Base-by-base conservation (phyloP, 2,888 invertebrate genomes). In the Tachina lurida region DNA sequence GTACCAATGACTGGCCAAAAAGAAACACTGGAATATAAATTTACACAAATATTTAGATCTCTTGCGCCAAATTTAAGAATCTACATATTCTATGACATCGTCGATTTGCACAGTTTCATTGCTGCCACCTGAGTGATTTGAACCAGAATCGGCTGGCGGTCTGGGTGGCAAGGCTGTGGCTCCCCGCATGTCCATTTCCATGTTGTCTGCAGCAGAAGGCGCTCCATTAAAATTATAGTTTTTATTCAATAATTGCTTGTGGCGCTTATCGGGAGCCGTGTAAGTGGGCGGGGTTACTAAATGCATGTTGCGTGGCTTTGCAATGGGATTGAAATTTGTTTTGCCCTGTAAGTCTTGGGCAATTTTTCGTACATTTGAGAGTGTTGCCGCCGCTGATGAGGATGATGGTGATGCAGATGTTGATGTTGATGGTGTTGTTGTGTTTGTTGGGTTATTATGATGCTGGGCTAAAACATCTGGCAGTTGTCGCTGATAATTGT, bases 111-210 rank as follows among this genome's bases (percentile, higher is more conserved):
- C 91, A 70, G 93, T 93, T 87, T 91, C 91, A 89, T 92, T 89
- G 87, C 93, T 93, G 83, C 93, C 93, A 62, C 93, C 93, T 19
- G 93, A 93, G 89, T 93, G 93, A 90, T 93, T 89, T 13, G 93
- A 93, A n/a, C 90, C 89, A 2, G 90, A 89, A 87, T 92, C 91
- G 56, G 87, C 70, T 67, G 89, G 87, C 22, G 79, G n/a, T 19
- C 56, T 49, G 17, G 56, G 54, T 70, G 88, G 87, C 73, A 89
- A 85, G 47, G 89, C 87, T 78, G 88, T 83, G 54, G 88, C 89
- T 41, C 89, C 88, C 22, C 89, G 87, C 89, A 89, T 88, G 84
- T 90, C 90, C 89, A 90, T 84, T 67, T 88, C 88, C 5, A 88
- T 87, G 31, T 79, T 80, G 47, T 88, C 88, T 41, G 74, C 76